These are phyloP conservation scores for Seira ritae DNA, from an alignment of 2,888 invertebrate species.

Conservation along the genomic window DNA sequence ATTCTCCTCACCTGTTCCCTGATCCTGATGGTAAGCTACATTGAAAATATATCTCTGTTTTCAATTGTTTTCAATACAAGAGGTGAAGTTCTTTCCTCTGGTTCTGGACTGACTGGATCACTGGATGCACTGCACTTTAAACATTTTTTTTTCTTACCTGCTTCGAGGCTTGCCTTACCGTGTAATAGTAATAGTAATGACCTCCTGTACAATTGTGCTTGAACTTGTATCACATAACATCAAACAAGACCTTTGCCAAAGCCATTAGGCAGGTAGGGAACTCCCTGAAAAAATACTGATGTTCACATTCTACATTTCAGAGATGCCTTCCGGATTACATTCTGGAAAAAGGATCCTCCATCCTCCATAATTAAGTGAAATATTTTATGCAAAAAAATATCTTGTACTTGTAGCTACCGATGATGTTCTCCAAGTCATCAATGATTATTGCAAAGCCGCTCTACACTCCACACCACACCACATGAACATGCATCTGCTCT, in stretches of 20 bases:
- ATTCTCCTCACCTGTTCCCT: constrained; percentile 24
- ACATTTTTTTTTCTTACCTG: not conserved
- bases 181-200: too few relatives aligned
- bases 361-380: not conserved
- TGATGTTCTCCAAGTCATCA: not conserved
- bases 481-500: too few relatives aligned
- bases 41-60: too few relatives aligned
- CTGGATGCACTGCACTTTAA: constrained; percentile 6
- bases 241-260: not conserved
- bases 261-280: too few relatives aligned
- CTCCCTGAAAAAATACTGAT: not conserved
- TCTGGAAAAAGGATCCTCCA: not conserved
- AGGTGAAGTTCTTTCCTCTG: not conserved
- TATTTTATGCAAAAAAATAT: not conserved
- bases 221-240: not conserved
- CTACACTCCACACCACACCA: too few relatives aligned
- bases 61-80: not conserved
- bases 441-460: not conserved
- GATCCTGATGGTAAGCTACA: too few relatives aligned
- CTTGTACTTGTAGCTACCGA: not conserved
- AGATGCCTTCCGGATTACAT: not conserved
- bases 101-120: constrained; percentile 22
- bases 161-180: constrained; percentile 32
- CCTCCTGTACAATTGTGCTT: not conserved
- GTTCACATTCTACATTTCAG: not conserved